These are phyloP conservation scores for Oxyscelio sp. DNA, from an alignment of 2,888 invertebrate species.

Conservation along the genomic window DNA sequence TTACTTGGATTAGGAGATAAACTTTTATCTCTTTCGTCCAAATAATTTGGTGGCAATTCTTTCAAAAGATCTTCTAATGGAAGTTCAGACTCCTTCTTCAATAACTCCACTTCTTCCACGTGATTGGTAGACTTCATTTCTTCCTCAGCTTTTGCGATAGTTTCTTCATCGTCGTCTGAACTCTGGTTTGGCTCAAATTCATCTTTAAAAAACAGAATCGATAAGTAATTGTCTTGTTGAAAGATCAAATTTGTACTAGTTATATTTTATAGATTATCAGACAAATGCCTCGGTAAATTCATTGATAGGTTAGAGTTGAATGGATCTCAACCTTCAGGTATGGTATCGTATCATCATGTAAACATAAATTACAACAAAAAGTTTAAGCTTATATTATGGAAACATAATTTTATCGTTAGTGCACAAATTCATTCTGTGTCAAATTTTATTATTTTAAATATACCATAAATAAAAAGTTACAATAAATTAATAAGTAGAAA, in stretches of 20 bases:
- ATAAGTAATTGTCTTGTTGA: no score
- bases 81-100: constrained; percentile 96
- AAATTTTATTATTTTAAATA: no score
- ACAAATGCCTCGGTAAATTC: constrained; percentile 87
- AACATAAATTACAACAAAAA: constrained; percentile 19
- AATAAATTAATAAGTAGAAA: no score
- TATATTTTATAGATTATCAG: constrained; percentile 76
- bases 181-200: constrained; percentile 95
- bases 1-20: constrained; percentile 84
- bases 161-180: constrained; percentile 97
- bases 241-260: no score
- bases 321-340: constrained; percentile 84
- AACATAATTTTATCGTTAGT: no score
- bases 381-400: no score
- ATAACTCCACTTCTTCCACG: constrained; percentile 94
- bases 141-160: constrained; percentile 95
- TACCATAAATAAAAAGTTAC: no score
- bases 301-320: constrained; percentile 82
- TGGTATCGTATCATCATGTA: constrained; percentile 84
- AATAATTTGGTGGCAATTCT: constrained; percentile 94
- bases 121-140: constrained; percentile 90
- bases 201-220: constrained; percentile 89
- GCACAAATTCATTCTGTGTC: no score
- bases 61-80: constrained; percentile 96
- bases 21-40: constrained; percentile 91